Percentiles rank a stretch among this genome's conserved stretches.
Evolutionary conservation across 2,888 invertebrate genomes (phyloP).

Genomic region (Meandrusa payeni): DNA sequence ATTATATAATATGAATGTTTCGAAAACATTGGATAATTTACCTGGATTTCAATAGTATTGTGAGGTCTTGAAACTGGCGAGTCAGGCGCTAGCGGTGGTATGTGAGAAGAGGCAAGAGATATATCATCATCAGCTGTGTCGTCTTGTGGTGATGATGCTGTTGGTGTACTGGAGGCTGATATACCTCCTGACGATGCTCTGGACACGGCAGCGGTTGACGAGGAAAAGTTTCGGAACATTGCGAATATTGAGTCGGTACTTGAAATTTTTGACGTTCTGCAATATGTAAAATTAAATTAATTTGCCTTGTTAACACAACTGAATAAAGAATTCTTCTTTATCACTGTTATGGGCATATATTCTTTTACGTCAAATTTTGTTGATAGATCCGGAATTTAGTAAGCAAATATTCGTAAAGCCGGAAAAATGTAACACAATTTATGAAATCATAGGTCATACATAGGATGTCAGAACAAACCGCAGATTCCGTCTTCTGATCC

Average conservation of each 20-base stretch:
- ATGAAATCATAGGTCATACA: too few relatives aligned
- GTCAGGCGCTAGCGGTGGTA: constrained; percentile 81
- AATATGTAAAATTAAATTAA: constrained; percentile 34
- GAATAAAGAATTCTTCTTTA: too few relatives aligned
- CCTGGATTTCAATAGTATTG: constrained; percentile 74
- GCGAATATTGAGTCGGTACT: constrained; percentile 90
- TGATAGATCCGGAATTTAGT: too few relatives aligned
- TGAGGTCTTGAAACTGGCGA: constrained; percentile 79
- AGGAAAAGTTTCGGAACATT: constrained; percentile 88
- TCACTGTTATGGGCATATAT: too few relatives aligned
- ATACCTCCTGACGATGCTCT: constrained; percentile 82
- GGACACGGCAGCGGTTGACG: constrained; percentile 81
- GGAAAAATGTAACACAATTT: too few relatives aligned
- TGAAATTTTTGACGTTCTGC: constrained; percentile 83
- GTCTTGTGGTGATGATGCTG: constrained; percentile 88
- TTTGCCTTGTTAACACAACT: constrained; percentile 15
- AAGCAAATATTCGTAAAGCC: too few relatives aligned
- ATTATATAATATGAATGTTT: too few relatives aligned
- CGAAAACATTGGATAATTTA: too few relatives aligned
- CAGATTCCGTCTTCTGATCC: too few relatives aligned
- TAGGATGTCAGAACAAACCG: too few relatives aligned
- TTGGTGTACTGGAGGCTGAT: constrained; percentile 86
- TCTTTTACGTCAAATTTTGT: too few relatives aligned
- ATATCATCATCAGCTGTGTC: constrained; percentile 86
- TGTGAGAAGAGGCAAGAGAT: constrained; percentile 84